Percentiles rank a stretch among this genome's conserved stretches.
Evolutionary conservation across 2,888 invertebrate species (phyloP).

Genomic region (Oscheius myriophilus): DNA sequence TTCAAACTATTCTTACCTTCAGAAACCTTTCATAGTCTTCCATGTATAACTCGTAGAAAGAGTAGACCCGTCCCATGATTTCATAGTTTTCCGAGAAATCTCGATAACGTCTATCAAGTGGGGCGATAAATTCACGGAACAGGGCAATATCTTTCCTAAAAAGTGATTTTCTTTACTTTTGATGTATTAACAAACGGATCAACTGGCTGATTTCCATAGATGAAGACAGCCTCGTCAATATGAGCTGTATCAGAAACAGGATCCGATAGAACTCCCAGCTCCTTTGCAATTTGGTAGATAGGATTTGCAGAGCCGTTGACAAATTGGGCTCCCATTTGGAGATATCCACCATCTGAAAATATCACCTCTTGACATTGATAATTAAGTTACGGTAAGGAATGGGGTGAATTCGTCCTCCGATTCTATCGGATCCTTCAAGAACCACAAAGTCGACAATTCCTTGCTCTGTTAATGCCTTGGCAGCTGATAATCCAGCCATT

Average conservation of each 20-base stretch:
- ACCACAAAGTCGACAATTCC: constrained; percentile 49
- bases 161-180: not conserved
- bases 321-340: constrained; percentile 67
- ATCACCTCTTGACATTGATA: too few species aligned
- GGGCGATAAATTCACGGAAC: constrained; percentile 47
- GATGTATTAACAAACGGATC: constrained; percentile 25
- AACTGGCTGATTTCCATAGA: constrained; percentile 42
- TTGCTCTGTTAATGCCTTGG: constrained; percentile 52
- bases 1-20: too few species aligned
- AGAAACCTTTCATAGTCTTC: constrained; percentile 48
- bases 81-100: constrained; percentile 50
- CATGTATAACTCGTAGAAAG: constrained; percentile 47
- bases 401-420: constrained; percentile 59
- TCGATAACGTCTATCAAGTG: constrained; percentile 51
- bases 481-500: constrained; percentile 56
- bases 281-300: constrained; percentile 59
- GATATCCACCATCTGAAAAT: constrained; percentile 55
- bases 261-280: constrained; percentile 41
- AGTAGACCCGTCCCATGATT: constrained; percentile 43
- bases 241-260: constrained; percentile 51
- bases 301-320: constrained; percentile 64
- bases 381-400: constrained; percentile 52
- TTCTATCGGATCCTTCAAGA: constrained; percentile 53
- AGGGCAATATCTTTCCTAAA: constrained; percentile 46
- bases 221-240: constrained; percentile 44